phyloP scores from a whole-genome alignment of 2,797 vertebrate genomes.

The Pantherophis vulpinus region DNA sequence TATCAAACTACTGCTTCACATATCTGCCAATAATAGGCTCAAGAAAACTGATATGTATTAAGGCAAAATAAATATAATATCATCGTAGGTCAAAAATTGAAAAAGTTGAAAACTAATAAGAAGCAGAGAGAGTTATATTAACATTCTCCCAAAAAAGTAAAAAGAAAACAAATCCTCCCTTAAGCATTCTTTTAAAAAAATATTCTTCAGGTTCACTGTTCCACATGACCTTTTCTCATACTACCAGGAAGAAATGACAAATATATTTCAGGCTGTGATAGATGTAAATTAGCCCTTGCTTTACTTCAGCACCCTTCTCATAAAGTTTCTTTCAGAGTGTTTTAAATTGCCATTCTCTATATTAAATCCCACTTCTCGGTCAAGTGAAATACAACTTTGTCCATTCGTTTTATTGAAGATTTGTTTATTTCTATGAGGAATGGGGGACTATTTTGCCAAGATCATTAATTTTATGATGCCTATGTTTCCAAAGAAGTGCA shows the following conservation, averaged over 20 bases:
- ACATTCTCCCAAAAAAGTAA: not conserved
- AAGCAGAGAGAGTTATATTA: not conserved
- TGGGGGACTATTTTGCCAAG: constrained; percentile 44
- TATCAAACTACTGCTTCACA: not conserved
- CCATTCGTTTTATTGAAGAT: constrained; percentile 55
- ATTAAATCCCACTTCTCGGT: not conserved
- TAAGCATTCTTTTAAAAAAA: not conserved
- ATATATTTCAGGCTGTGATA: constrained; percentile 17
- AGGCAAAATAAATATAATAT: constrained; percentile 23
- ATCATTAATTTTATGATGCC: constrained; percentile 65
- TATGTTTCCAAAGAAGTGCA: constrained; percentile 52
- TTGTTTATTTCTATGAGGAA: constrained; percentile 52
- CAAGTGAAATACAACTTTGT: constrained; percentile 8
- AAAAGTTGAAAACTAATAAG: constrained; percentile 24
- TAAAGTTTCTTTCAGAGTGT: constrained; percentile 25
- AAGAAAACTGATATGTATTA: constrained; percentile 8
- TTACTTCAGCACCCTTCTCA: constrained; percentile 41
- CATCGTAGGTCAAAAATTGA: not conserved
- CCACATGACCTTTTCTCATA: not conserved
- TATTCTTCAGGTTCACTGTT: not conserved
- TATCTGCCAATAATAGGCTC: constrained; percentile 13
- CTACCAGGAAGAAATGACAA: constrained; percentile 19
- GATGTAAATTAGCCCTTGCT: constrained; percentile 24
- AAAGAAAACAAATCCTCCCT: not conserved
- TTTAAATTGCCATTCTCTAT: constrained; percentile 18